These are phyloP conservation scores for Eupithecia vulgata DNA, from an alignment of 2,888 invertebrate genomes.

Conservation along the genomic window DNA sequence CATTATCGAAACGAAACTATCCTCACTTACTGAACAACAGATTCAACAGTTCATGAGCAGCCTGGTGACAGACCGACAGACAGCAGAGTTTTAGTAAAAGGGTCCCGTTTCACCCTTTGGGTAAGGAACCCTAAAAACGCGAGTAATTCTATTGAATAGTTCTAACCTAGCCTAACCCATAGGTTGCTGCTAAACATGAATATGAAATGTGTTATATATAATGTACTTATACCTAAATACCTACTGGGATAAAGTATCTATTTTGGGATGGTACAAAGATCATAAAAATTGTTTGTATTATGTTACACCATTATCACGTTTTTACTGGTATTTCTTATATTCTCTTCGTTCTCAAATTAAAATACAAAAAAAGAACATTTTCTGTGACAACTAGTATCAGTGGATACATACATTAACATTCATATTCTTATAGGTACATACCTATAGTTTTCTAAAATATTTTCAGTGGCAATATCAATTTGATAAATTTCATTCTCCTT, in stretches of 20 bases:
- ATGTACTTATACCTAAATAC: too few species aligned
- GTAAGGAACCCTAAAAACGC: too few species aligned
- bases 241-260: neutral
- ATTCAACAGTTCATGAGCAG: too few species aligned
- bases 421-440: constrained; percentile 14
- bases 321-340: too few species aligned
- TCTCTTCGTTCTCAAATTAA: neutral
- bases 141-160: neutral
- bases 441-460: constrained; percentile 41
- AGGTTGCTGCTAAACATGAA: neutral
- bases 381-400: neutral
- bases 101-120: too few species aligned
- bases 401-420: neutral
- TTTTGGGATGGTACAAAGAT: neutral
- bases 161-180: neutral
- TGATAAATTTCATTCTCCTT: constrained; percentile 50
- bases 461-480: constrained; percentile 51
- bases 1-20: too few species aligned
- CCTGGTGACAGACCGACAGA: too few species aligned
- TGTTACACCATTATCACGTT: too few species aligned
- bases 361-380: neutral
- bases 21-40: too few species aligned
- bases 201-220: too few species aligned
- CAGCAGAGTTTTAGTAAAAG: too few species aligned
- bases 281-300: too few species aligned